These are phyloP conservation scores for Heliconius aoede DNA, from an alignment of 2,888 invertebrate genomes.

Conservation along the genomic window DNA sequence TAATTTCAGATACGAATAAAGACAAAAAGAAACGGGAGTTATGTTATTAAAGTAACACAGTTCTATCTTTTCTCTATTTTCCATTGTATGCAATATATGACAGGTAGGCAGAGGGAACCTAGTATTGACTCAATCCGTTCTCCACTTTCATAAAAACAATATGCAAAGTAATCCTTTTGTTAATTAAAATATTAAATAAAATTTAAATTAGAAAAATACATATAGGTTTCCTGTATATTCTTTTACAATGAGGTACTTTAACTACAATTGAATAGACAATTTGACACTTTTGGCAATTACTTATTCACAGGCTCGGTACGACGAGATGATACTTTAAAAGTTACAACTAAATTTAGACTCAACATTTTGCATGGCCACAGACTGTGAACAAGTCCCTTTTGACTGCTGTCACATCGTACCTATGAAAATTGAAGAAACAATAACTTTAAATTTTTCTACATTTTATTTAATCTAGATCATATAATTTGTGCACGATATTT, in stretches of 20 bases:
- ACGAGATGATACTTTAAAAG: neutral
- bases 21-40: neutral
- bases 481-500: constrained; percentile 8
- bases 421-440: neutral
- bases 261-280: neutral
- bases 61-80: neutral
- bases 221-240: neutral
- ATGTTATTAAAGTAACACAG: neutral
- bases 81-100: neutral
- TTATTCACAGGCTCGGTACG: neutral
- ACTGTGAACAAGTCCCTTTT: no score
- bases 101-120: neutral
- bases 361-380: no score
- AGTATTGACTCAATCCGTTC: neutral
- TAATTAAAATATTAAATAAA: no score
- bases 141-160: neutral
- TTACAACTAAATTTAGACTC: neutral
- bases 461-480: neutral
- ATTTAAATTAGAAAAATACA: neutral
- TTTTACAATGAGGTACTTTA: neutral
- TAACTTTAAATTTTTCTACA: no score
- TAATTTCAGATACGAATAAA: no score
- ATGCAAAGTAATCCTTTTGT: neutral
- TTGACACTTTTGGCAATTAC: neutral
- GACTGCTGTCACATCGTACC: neutral